Base-by-base conservation (phyloP, 2,113 vertebrate genomes). In the Trachemys scripta region DNA sequence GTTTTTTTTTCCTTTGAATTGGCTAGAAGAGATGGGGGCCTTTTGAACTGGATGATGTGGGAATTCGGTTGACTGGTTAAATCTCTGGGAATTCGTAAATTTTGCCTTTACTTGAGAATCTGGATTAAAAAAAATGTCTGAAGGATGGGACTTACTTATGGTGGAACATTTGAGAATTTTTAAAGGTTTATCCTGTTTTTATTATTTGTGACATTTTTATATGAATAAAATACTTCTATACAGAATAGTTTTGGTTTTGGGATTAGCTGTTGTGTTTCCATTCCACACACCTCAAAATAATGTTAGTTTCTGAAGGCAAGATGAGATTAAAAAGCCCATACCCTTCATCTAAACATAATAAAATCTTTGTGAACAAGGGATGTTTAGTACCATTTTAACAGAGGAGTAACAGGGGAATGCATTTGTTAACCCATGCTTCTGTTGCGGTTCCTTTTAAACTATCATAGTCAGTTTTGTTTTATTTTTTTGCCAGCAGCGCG, bases 271-370 rank as follows among this genome's bases (percentile, higher is more conserved):
- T 93, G 72, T 81, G 5, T 0, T 80, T 25, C 38, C 93, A 3
- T 91, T 92, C 35, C 65, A 72, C 65, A 38, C 35, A 72, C 4
- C 72, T 96, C 72, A 49, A 96, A 85, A 88, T 80, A 50, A 84
- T 95, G 76, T n/a, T 90, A 31, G 57, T 29, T 72, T 19, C 29
- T 86, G 49, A 88, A 84, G 72, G 62, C 89, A 69, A 93, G 92
- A 90, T 82, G 62, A 90, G 93, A 84, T 92, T 82, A 90, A 84
- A 57, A 54, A 25, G 7, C 29, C 86, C 53, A 53, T 72, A 88
- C 17, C 17, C 17, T 53, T 53, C 19, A 53, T 53, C 51, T 53
- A 53, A 42, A 10, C 1, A 3, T 8, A 5, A 53, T 85, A 59
- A 88, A 54, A 3, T n/a, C 31, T 56, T 1, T 62, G 45, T 5